Evolutionary conservation across 2,113 vertebrate species (phyloP).

Genomic region (Tamias sibiricus): DNA sequence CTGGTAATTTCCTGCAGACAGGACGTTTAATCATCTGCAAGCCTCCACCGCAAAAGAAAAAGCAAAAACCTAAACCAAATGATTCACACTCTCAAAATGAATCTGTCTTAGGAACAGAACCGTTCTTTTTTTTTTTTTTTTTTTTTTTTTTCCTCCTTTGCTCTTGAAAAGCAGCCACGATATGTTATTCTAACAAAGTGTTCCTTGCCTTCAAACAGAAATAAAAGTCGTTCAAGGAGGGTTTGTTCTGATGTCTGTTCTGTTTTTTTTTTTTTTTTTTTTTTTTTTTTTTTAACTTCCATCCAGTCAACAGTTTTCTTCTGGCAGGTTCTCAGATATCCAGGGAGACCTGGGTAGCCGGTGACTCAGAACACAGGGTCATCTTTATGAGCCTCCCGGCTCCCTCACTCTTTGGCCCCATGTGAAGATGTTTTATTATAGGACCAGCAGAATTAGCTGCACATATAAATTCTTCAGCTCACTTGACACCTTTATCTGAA

Average conservation of each 20-base stretch:
- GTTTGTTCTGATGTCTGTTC: conserved; percentile 60
- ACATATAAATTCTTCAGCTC: conserved; percentile 67
- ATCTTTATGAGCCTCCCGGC: conserved; percentile 34
- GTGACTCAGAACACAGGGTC: conserved; percentile 42
- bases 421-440: conserved; percentile 60
- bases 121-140: not conserved
- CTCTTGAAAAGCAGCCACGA: conserved; percentile 50
- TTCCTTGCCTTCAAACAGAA: conserved; percentile 72
- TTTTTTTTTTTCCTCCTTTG: not conserved
- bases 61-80: conserved; percentile 68
- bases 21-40: conserved; percentile 86
- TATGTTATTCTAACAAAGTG: conserved; percentile 66
- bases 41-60: conserved; percentile 54
- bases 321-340: conserved; percentile 63
- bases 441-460: conserved; percentile 57
- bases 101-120: conserved; percentile 65
- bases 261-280: conserved; percentile 70
- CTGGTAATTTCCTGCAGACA: conserved; percentile 83
- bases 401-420: not conserved
- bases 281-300: conserved; percentile 76
- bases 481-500: conserved; percentile 66
- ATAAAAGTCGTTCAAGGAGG: conserved; percentile 45
- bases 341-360: not conserved
- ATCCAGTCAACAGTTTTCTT: conserved; percentile 61
- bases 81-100: conserved; percentile 78